These are phyloP conservation scores for Corythornis vintsioides DNA, from an alignment of 2,113 vertebrate genomes.

Conservation along the genomic window DNA sequence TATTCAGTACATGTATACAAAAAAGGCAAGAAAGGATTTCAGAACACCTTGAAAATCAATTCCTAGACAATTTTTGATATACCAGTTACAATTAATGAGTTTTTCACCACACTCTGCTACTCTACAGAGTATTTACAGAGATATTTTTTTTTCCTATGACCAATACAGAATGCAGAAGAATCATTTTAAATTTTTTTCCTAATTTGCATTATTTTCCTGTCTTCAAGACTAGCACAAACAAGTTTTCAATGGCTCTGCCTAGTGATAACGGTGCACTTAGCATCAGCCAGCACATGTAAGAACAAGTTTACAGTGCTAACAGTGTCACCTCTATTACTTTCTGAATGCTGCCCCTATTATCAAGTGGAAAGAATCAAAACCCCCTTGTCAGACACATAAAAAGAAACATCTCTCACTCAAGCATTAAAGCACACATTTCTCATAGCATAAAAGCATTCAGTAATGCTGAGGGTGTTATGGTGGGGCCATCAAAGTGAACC, in stretches of 20 bases:
- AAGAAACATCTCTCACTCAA: constrained; percentile 1
- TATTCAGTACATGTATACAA: fast-evolving
- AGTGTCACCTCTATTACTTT: background rate
- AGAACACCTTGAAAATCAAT: background rate
- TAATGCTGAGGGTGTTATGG: background rate
- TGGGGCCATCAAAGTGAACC: background rate
- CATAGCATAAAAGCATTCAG: background rate
- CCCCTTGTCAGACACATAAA: background rate
- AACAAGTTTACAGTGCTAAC: background rate
- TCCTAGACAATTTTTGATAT: background rate
- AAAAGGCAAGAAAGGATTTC: background rate
- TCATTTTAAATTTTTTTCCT: background rate
- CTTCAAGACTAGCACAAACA: background rate
- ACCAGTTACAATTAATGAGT: background rate
- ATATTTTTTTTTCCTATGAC: background rate
- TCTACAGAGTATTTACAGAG: background rate
- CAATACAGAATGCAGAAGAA: background rate
- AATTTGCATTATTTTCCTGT: background rate
- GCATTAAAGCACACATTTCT: background rate
- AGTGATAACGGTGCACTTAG: background rate
- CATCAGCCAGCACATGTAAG: background rate
- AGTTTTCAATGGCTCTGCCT: background rate
- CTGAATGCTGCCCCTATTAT: background rate
- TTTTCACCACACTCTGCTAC: background rate
- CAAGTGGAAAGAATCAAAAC: background rate